A percentile compares a stretch with the other conserved stretches of the same genome.
Evolutionary conservation across 2,888 invertebrate species (phyloP).

Genomic region (Dynastes grantii): DNA sequence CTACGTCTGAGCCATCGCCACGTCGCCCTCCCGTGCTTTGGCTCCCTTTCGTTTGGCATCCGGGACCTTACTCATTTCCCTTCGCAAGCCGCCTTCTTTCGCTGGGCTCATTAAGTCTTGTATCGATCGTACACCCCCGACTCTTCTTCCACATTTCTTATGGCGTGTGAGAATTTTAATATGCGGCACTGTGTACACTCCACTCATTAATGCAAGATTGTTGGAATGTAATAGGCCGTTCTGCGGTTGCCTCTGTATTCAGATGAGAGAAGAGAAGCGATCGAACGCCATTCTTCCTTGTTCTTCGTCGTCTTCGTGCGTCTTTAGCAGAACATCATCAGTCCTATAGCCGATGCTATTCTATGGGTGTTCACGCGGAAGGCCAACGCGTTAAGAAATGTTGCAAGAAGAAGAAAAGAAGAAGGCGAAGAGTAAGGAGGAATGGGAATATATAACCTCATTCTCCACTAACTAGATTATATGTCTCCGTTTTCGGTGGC

Average conservation of each 20-base stretch:
- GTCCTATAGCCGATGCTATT: constrained; percentile 15
- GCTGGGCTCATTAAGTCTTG: constrained; percentile 68
- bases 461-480: constrained; percentile 32
- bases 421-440: constrained; percentile 16
- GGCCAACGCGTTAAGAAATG: not conserved
- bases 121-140: constrained; percentile 64
- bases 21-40: constrained; percentile 27
- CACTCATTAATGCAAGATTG: constrained; percentile 68
- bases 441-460: constrained; percentile 14
- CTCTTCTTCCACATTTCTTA: constrained; percentile 66
- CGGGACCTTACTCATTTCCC: constrained; percentile 59
- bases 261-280: constrained; percentile 41
- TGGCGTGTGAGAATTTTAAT: constrained; percentile 69
- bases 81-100: constrained; percentile 66
- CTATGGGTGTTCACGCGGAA: constrained; percentile 17
- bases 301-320: constrained; percentile 16
- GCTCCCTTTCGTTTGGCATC: constrained; percentile 43
- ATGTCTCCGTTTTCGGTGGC: constrained; percentile 40
- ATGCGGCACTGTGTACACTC: constrained; percentile 67
- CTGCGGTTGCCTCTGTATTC: constrained; percentile 45
- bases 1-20: constrained; percentile 16
- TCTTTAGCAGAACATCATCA: not conserved
- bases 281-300: constrained; percentile 26
- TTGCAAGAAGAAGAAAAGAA: not conserved
- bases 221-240: constrained; percentile 64